phyloP scores from a whole-genome alignment of 2,888 invertebrate genomes.

The Agriopis aurantiaria region DNA sequence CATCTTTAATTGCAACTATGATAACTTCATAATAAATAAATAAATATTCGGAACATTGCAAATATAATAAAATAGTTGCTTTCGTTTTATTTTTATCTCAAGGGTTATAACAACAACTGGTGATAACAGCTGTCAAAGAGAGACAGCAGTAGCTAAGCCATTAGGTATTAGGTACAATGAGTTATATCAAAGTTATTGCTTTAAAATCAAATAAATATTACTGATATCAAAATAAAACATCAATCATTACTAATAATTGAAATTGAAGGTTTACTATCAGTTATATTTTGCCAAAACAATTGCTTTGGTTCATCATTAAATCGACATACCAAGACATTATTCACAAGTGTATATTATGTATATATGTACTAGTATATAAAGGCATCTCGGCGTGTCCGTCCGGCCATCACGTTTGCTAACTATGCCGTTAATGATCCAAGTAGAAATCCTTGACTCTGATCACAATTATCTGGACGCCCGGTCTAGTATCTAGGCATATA shows the following conservation, averaged over 20 bases:
- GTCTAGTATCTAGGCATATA: slow-evolving; percentile 59
- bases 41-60: no score
- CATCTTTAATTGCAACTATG: not conserved
- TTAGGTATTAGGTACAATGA: no score
- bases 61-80: not conserved
- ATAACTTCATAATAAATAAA: not conserved
- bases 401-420: slow-evolving; percentile 36
- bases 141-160: not conserved
- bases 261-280: not conserved
- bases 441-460: slow-evolving; percentile 80
- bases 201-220: no score
- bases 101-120: not conserved
- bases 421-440: slow-evolving; percentile 51
- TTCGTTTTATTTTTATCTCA: not conserved
- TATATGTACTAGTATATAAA: slow-evolving; percentile 9
- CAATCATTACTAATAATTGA: not conserved
- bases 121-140: not conserved
- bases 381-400: slow-evolving; percentile 28
- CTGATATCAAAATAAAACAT: not conserved
- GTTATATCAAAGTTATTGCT: no score
- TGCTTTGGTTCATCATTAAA: no score
- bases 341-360: not conserved
- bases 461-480: slow-evolving; percentile 82
- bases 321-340: not conserved
- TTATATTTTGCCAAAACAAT: no score